Percentiles rank a stretch among this genome's conserved stretches.
Conservation (phyloP, 2,113 vertebrate species). For the Cochlearius cochlearius region DNA sequence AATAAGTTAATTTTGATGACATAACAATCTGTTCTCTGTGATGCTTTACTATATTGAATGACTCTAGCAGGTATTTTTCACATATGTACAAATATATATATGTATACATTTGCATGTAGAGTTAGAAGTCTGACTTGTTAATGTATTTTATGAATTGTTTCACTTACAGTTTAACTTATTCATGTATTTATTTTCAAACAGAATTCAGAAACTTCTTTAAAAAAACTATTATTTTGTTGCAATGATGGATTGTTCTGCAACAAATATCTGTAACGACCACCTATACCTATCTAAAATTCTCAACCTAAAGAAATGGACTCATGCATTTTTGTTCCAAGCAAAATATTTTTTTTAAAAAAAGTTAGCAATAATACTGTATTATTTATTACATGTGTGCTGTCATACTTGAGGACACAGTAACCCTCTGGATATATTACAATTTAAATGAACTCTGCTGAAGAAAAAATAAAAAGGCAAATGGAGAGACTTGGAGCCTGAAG, state of each 20-base stretch:
- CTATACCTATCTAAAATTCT: neutral
- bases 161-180: neutral
- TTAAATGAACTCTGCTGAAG: constrained; percentile 73
- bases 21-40: neutral
- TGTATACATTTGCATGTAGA: neutral
- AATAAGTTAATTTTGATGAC: neutral
- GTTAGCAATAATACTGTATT: neutral
- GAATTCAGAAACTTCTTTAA: neutral
- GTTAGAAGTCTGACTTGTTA: neutral
- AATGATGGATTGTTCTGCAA: neutral
- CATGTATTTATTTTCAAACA: neutral
- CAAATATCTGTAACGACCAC: neutral
- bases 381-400: constrained; percentile 24
- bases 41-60: neutral
- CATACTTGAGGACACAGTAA: constrained; percentile 25
- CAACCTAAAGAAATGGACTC: neutral
- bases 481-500: constrained; percentile 15
- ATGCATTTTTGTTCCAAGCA: neutral
- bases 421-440: constrained; percentile 76
- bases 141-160: neutral
- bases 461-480: constrained; percentile 18
- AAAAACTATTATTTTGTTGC: neutral
- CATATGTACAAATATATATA: neutral
- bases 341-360: neutral
- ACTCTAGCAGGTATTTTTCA: neutral